phyloP scores from a whole-genome alignment of 2,888 invertebrate species.

The Drosophila koepferae region DNA sequence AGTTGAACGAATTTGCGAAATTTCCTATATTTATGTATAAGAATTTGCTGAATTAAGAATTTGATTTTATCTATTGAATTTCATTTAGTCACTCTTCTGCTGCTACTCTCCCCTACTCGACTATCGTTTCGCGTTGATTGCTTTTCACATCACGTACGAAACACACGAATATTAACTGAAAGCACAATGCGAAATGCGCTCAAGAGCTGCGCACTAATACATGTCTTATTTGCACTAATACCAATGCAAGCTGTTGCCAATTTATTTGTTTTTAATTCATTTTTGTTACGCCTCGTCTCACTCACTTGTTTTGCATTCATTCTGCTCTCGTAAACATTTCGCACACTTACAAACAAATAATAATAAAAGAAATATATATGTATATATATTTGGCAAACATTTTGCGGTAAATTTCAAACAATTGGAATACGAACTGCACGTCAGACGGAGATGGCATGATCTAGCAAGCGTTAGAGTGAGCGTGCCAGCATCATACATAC shows the following conservation, averaged over 20 bases:
- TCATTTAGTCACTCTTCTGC: not conserved
- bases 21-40: too few relatives aligned
- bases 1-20: too few relatives aligned
- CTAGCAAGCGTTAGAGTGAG: not conserved
- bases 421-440: not conserved
- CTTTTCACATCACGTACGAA: conserved; percentile 30
- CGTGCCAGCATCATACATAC: not conserved
- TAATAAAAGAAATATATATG: too few relatives aligned
- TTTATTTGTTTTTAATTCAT: conserved; percentile 8
- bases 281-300: conserved; percentile 8
- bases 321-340: not conserved
- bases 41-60: not conserved
- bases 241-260: not conserved
- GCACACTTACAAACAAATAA: conserved; percentile 14
- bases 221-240: conserved; percentile 5
- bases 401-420: conserved; percentile 30
- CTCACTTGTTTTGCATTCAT: conserved; percentile 13
- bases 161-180: conserved; percentile 13
- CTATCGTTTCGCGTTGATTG: not conserved
- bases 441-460: not conserved
- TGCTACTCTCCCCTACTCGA: not conserved
- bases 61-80: not conserved
- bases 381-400: conserved; percentile 69
- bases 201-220: conserved; percentile 20
- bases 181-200: not conserved